These are phyloP conservation scores for Poecilia gillii DNA, from an alignment of 2,797 vertebrate genomes.

Conservation along the genomic window DNA sequence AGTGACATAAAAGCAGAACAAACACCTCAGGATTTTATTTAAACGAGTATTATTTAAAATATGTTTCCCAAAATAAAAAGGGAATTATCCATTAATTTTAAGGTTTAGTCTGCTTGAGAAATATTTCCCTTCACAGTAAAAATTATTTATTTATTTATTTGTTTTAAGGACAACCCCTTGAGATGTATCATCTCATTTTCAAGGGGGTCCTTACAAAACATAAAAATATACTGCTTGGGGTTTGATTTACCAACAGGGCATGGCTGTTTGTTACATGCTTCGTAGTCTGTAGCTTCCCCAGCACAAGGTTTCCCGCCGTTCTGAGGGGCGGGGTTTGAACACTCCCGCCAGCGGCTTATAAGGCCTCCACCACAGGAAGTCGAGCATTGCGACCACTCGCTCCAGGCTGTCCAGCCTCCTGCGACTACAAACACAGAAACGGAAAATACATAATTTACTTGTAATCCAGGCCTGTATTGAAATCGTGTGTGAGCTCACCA, in stretches of 20 bases:
- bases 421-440: conserved; percentile 80
- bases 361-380: conserved; percentile 92
- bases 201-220: too few species aligned
- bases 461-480: not conserved
- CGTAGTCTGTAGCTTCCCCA: conserved; percentile 86
- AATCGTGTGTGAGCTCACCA: conserved; percentile 53
- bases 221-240: not conserved
- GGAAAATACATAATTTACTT: conserved; percentile 14
- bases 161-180: too few species aligned
- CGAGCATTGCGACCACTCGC: conserved; percentile 90
- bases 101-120: conserved; percentile 11
- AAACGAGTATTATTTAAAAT: conserved; percentile 29
- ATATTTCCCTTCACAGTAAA: conserved; percentile 18
- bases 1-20: conserved; percentile 26
- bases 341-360: conserved; percentile 85
- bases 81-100: conserved; percentile 10
- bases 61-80: conserved; percentile 20
- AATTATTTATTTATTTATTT: not conserved
- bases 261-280: conserved; percentile 87
- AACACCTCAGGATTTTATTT: conserved; percentile 15
- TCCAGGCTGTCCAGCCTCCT: conserved; percentile 94
- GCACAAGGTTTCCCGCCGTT: conserved; percentile 88
- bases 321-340: conserved; percentile 88
- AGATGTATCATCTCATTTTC: too few species aligned
- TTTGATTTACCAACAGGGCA: conserved; percentile 88